These are phyloP conservation scores for Phortica okadai DNA, from an alignment of 2,888 invertebrate genomes.

Conservation along the genomic window DNA sequence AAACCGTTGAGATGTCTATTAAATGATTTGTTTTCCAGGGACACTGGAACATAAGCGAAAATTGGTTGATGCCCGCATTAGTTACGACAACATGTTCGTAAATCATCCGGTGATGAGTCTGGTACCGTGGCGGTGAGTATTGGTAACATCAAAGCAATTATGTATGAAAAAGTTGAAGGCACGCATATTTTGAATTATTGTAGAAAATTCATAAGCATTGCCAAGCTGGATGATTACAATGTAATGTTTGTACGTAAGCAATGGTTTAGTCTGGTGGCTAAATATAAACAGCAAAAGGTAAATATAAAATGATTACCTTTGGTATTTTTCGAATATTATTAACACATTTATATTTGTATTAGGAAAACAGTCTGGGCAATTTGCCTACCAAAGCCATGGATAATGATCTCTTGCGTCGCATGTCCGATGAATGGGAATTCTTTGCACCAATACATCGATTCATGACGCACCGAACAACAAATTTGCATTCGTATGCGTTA, in stretches of 20 bases:
- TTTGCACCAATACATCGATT: conserved; percentile 71
- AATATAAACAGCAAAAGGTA: conserved; percentile 72
- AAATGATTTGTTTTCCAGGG: conserved; percentile 56
- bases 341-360: background rate
- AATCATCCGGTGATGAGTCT: conserved; percentile 64
- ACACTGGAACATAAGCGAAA: conserved; percentile 71
- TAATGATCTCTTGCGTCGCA: conserved; percentile 54
- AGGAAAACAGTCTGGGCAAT: conserved; percentile 56
- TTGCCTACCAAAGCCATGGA: conserved; percentile 48
- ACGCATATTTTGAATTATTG: background rate
- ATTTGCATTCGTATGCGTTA: conserved; percentile 73
- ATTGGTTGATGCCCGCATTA: conserved; percentile 70
- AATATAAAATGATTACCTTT: conserved; percentile 24
- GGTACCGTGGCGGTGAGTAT: conserved; percentile 72
- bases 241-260: conserved; percentile 72
- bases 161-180: background rate
- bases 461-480: conserved; percentile 72
- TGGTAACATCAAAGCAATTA: background rate
- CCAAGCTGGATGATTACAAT: conserved; percentile 68
- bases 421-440: conserved; percentile 73
- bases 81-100: conserved; percentile 67
- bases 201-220: conserved; percentile 65
- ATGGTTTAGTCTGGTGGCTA: conserved; percentile 71
- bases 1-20: background rate
- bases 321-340: background rate